Evolutionary conservation across 2,797 vertebrate species (phyloP).

Genomic region (Florisuga fusca): DNA sequence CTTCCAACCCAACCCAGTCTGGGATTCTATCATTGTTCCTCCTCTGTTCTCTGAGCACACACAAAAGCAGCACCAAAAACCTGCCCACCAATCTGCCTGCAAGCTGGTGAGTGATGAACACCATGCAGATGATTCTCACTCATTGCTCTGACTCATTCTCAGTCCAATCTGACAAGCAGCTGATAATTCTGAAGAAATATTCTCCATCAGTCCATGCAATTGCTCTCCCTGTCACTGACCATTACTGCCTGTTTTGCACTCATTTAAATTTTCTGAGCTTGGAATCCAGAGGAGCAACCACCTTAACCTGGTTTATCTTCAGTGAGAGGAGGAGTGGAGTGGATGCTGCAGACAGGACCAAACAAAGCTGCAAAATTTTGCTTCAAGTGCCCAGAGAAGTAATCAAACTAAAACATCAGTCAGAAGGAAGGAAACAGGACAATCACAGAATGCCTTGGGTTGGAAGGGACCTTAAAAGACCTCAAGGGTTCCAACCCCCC

Average conservation of each 20-base stretch:
- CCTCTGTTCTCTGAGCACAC: not conserved
- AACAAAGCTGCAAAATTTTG: not conserved
- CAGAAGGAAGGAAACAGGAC: not conserved
- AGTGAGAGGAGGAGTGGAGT: not conserved
- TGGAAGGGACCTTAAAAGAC: too few species aligned
- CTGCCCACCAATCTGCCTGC: not conserved
- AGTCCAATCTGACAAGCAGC: too few species aligned
- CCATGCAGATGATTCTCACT: fast-evolving
- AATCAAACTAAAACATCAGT: not conserved
- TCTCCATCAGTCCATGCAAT: not conserved
- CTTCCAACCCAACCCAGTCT: too few species aligned
- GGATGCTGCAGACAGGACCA: not conserved
- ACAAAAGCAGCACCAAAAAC: not conserved
- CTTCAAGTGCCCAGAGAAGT: not conserved
- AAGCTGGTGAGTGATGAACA: not conserved
- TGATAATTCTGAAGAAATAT: not conserved
- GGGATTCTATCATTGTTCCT: too few species aligned
- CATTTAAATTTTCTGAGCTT: not conserved
- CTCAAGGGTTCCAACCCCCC: too few species aligned
- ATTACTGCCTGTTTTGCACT: not conserved
- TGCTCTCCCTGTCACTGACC: not conserved
- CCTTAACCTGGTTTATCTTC: not conserved
- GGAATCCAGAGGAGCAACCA: not conserved
- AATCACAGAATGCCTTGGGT: too few species aligned
- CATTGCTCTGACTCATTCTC: too few species aligned